These are phyloP conservation scores for Pleuronectes platessa DNA, from an alignment of 2,113 vertebrate genomes.

Conservation along the genomic window DNA sequence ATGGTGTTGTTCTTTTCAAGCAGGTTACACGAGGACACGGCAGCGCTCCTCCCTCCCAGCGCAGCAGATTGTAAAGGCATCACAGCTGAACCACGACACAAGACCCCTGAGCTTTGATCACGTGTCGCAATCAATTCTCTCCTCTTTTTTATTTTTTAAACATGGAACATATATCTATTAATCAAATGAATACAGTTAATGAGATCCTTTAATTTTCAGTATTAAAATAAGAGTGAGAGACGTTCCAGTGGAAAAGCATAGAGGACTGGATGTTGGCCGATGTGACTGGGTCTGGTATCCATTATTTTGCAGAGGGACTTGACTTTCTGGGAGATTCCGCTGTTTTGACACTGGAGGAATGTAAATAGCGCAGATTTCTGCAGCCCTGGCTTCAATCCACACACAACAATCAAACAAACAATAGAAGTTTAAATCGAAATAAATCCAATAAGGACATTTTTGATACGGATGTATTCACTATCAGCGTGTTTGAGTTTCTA, in stretches of 20 bases:
- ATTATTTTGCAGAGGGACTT: conserved; percentile 69
- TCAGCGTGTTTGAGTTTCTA: background rate
- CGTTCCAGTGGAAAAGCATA: conserved; percentile 9
- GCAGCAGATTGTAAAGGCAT: conserved; percentile 42
- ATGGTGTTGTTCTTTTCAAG: background rate
- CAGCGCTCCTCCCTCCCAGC: conserved; percentile 30
- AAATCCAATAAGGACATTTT: conserved; percentile 29
- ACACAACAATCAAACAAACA: conserved; percentile 59
- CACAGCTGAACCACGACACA: conserved; percentile 29
- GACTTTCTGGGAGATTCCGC: conserved; percentile 71
- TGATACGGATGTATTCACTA: conserved; percentile 23
- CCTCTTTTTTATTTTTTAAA: conserved; percentile 7
- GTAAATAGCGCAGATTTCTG: conserved; percentile 72
- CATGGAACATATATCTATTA: conserved; percentile 12
- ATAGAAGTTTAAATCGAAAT: conserved; percentile 14
- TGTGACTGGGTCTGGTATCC: conserved; percentile 61
- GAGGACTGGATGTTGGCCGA: conserved; percentile 25
- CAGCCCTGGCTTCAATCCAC: conserved; percentile 53
- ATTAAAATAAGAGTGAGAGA: conserved; percentile 14
- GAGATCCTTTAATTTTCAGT: conserved; percentile 2
- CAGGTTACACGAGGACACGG: conserved; percentile 52
- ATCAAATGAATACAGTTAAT: conserved; percentile 6
- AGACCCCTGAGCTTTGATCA: conserved; percentile 26
- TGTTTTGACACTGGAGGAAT: conserved; percentile 74
- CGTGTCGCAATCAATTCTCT: conserved; percentile 40